Evolutionary conservation across 1,140 invertebrate species (phyloP), one percentile per base, ranked within the genome.

Genomic region (Polypedilum pembai): DNA sequence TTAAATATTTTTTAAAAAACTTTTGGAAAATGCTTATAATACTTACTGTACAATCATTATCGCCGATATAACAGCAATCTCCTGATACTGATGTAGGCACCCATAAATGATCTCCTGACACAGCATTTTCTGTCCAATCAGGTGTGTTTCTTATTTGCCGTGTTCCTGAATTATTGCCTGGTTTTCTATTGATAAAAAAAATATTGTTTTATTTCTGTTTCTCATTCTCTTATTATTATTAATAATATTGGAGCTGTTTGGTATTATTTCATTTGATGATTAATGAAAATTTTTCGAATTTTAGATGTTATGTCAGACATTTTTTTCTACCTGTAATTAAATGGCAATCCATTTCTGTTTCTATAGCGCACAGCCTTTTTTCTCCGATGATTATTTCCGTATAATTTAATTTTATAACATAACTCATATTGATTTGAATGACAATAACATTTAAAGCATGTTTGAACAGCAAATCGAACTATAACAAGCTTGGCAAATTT

Each of bases 31-130:
- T 33, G 8, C 17, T 75, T 56, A 73, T 8, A 63, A 41, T 77
- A 87, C 89, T 89, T 85, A 96, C 95, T 84, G 90, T 88, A 81
- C 95, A 96, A 78, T 96, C 92, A 41, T 88, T 87, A 78, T 94
- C 93, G 65, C 91, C 91, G 12, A 95, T 89, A 81, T 96, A 96
- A 82, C 95, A 98, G 80, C 94, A 92, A 81, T 97, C 95, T 1
- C 94, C 94, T 5, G 94, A 96, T 24, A 91, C 90, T 7, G 91
- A 90, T 4, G 92, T 93, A 56, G 91, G 89, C 75, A 90, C 88
- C 93, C 93, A 95, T 75, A 94, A 87, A 82, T 96, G 93, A 82
- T 94, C 93, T 1, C 91, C 92, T 82, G 92, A 93, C 76, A 91
- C 82, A 3, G 93, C 92, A 21, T 83, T 83, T 77, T 92, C 89